A percentile compares a stretch with the other conserved stretches of the same genome.
These are phyloP conservation scores for Capitella teleta DNA, from an alignment of 1,140 invertebrate species.

Conservation along the genomic window DNA sequence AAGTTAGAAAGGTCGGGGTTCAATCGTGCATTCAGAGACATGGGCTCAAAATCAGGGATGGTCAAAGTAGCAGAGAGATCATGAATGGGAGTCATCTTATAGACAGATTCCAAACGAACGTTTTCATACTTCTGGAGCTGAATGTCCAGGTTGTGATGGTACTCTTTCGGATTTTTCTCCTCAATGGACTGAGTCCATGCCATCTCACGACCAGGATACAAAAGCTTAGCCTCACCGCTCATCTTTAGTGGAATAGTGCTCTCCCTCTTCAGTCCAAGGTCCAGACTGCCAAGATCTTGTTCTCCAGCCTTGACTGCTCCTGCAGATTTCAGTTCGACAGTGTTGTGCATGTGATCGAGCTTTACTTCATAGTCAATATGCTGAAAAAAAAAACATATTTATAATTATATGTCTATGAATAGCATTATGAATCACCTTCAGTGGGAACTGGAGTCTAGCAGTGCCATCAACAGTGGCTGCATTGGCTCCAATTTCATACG, in stretches of 20 bases:
- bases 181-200: slow-evolving; percentile 1
- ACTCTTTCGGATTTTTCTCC: slow-evolving; percentile 8
- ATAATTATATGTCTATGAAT: too few relatives aligned
- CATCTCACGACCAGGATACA: slow-evolving; percentile 18
- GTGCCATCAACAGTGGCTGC: background rate
- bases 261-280: slow-evolving; percentile 11
- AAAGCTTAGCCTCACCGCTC: slow-evolving; percentile 9
- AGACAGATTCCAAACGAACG: background rate
- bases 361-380: slow-evolving; percentile 7
- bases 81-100: slow-evolving; percentile 4
- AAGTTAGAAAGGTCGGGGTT: slow-evolving; percentile 15
- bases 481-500: slow-evolving; percentile 1
- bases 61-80: slow-evolving; percentile 9
- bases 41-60: slow-evolving; percentile 10
- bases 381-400: too few relatives aligned
- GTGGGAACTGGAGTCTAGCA: slow-evolving; percentile 1
- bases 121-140: slow-evolving; percentile 4
- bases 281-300: slow-evolving; percentile 5
- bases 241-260: slow-evolving; percentile 6
- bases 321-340: slow-evolving; percentile 8
- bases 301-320: slow-evolving; percentile 8
- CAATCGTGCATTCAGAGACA: slow-evolving; percentile 12
- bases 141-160: slow-evolving; percentile 10
- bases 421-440: background rate
- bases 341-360: slow-evolving; percentile 11